Evolutionary conservation across 2,888 invertebrate genomes (phyloP).

Genomic region (Hemaris fuciformis): DNA sequence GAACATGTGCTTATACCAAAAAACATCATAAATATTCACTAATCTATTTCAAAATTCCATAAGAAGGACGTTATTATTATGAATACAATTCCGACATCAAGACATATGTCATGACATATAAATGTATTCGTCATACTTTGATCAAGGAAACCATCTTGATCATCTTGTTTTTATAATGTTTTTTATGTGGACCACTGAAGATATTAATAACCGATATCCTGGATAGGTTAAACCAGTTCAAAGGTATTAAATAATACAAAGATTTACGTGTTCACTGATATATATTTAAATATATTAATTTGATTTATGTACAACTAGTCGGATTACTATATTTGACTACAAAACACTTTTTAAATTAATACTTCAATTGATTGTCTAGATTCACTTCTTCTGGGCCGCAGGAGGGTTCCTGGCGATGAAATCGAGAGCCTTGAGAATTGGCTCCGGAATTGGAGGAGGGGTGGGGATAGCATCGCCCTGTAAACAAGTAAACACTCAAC

Average conservation of each 20-base stretch:
- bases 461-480: conserved; percentile 74
- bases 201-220: conserved; percentile 16
- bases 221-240: conserved; percentile 12
- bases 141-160: conserved; percentile 21
- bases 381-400: conserved; percentile 30
- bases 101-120: too few relatives aligned
- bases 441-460: conserved; percentile 74
- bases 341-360: background rate
- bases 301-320: background rate
- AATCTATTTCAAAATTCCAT: background rate
- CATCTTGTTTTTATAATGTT: conserved; percentile 18
- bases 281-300: background rate
- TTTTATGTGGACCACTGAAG: background rate
- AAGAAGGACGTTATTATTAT: conserved; percentile 3
- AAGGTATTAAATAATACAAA: conserved; percentile 3
- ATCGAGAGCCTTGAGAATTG: conserved; percentile 71
- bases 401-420: conserved; percentile 41
- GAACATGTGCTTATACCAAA: conserved; percentile 4
- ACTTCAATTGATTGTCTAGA: background rate
- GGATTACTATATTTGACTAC: background rate
- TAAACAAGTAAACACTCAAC: conserved; percentile 28
- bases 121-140: conserved; percentile 22
- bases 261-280: conserved; percentile 1
- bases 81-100: conserved; percentile 11
- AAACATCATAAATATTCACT: conserved; percentile 13